A percentile compares a stretch with the other conserved stretches of the same genome.
These are phyloP conservation scores for Bungarus multicinctus DNA, from an alignment of 2,113 vertebrate genomes.

Conservation along the genomic window DNA sequence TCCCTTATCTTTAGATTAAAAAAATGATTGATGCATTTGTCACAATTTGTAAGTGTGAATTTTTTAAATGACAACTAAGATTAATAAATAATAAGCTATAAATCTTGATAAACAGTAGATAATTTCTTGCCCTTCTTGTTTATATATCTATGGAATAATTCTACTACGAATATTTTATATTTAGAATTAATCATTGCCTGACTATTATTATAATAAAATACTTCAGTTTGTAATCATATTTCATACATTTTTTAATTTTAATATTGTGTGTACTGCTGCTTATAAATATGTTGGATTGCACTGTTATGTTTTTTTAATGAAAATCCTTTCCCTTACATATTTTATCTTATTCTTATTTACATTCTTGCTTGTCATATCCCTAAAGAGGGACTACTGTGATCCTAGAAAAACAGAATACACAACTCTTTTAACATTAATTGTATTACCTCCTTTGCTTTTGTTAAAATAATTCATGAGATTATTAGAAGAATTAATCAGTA, in stretches of 20 bases:
- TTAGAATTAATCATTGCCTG: background rate
- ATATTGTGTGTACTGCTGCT: background rate
- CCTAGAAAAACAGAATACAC: background rate
- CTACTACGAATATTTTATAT: background rate
- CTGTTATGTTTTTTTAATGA: background rate
- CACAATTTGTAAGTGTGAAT: background rate
- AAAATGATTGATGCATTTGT: background rate
- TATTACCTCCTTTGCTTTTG: background rate
- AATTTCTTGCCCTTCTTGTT: background rate
- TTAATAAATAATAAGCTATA: background rate
- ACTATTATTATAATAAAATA: background rate
- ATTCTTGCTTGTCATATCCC: background rate
- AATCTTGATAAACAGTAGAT: background rate
- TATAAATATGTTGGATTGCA: background rate
- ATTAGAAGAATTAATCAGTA: background rate
- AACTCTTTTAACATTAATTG: background rate
- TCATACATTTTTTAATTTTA: background rate
- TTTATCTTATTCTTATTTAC: background rate
- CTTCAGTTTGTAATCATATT: background rate
- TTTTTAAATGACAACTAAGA: background rate
- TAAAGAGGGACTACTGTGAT: background rate
- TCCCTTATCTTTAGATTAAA: background rate
- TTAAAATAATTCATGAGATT: background rate
- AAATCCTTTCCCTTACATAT: background rate
- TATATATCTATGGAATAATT: background rate